phyloP scores from a whole-genome alignment of 2,113 vertebrate species.

The Poecile atricapillus region DNA sequence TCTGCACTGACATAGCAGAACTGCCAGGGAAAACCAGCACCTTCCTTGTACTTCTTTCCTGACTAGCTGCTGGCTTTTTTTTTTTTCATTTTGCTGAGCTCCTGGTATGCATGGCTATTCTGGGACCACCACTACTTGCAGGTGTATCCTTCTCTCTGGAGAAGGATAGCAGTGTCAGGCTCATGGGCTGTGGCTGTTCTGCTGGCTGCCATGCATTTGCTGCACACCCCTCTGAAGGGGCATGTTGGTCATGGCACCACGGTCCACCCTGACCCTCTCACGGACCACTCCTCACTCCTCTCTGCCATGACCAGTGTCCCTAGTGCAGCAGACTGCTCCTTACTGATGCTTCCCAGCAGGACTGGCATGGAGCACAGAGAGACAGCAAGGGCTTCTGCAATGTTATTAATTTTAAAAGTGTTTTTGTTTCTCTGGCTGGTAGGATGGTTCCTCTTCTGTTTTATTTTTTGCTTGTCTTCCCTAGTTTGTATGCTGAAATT shows the following conservation, averaged over 20 bases:
- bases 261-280: neutral
- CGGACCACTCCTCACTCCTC: neutral
- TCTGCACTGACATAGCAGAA: neutral
- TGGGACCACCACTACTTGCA: neutral
- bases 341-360: neutral
- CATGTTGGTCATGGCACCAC: accelerated
- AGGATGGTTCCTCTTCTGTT: neutral
- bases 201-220: neutral
- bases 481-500: conserved; percentile 46
- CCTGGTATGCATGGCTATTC: neutral
- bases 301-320: neutral
- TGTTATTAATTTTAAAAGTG: neutral
- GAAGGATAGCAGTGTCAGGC: neutral
- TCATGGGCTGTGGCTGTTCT: neutral
- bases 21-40: neutral
- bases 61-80: neutral
- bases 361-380: accelerated
- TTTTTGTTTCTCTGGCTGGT: neutral
- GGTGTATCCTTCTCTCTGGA: neutral
- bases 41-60: neutral
- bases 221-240: accelerated
- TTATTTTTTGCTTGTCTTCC: conserved; percentile 10
- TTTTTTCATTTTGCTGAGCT: neutral
- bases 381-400: neutral
- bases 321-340: neutral